Evolutionary conservation across 2,888 invertebrate genomes (phyloP).

Genomic region (Chrysodeixis includens): DNA sequence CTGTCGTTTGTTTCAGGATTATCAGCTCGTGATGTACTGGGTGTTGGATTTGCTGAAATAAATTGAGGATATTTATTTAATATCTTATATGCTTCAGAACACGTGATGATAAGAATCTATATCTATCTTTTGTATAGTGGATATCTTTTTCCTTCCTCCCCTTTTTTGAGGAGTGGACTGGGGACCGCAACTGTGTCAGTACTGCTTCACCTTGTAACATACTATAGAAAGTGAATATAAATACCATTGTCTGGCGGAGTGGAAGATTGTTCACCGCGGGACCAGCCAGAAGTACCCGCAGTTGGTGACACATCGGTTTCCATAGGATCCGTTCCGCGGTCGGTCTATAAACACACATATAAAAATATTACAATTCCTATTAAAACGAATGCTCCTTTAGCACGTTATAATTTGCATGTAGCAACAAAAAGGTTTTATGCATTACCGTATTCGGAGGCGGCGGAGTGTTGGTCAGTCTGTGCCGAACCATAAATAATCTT

Average conservation of each 20-base stretch:
- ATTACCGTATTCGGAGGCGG: constrained; percentile 82
- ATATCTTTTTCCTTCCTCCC: too few relatives aligned
- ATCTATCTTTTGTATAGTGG: too few relatives aligned
- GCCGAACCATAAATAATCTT: constrained; percentile 84
- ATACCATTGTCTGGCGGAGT: constrained; percentile 62
- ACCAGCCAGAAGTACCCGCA: constrained; percentile 59
- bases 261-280: constrained; percentile 49
- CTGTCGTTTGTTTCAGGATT: constrained; percentile 42
- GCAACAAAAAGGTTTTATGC: constrained; percentile 34
- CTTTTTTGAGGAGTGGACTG: too few relatives aligned
- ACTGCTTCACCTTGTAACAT: too few relatives aligned
- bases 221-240: neutral
- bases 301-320: constrained; percentile 83
- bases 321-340: constrained; percentile 92
- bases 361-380: neutral
- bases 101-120: too few relatives aligned
- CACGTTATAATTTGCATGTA: too few relatives aligned
- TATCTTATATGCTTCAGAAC: too few relatives aligned
- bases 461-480: constrained; percentile 79
- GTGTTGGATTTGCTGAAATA: constrained; percentile 63
- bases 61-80: neutral
- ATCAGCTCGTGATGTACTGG: constrained; percentile 68
- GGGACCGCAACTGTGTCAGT: too few relatives aligned
- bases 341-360: constrained; percentile 82
- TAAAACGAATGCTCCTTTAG: too few relatives aligned